Evolutionary conservation across 2,113 vertebrate genomes (phyloP), one percentile per base, ranked within the genome.

Genomic region (Perognathus longimembris): DNA sequence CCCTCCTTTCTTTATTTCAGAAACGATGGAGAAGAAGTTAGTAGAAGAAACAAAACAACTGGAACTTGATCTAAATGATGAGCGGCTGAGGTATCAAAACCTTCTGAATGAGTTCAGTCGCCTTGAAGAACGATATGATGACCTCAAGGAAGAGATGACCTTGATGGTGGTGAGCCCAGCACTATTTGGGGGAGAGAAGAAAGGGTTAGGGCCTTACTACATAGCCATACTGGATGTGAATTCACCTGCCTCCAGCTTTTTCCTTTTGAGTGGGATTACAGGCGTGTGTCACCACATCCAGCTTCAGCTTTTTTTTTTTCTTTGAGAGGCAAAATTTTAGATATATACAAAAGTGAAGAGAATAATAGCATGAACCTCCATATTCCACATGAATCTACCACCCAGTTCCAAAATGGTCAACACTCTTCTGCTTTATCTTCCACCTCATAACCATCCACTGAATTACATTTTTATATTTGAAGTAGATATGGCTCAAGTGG

Each of bases 1-100:
- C 10, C 32, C 78, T 54, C 17, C 15, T 54, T 54, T 54, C 24
- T 89, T 32, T 84, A 91, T 90, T 24, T 59, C 97, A 99, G 99
- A 99, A 97, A 98, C 98, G 1, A 99, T 99, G 99, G 98, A 99
- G 6, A 99, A 98, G 96, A 98, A 98, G 42, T 96, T 99, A 30
- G 97, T 98, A 70, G 98, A 99, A 97, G 99, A 99, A 98, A 99
- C 99, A 0, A 98, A 99, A 93, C 99, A 99, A 97, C 97, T 99
- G 92, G 98, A 99, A 97, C 98, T 98, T 0, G 99, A 99, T 89
- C 97, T 99, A 97, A 99, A 99, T 28, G 99, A 99, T 83, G 99
- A 99, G 50, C 98, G 99, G 11, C 97, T 99, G 20, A 98, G 99
- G 82, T 99, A 99, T 92, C 99, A 99, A 98, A 99, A 99, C 97